phyloP scores from a whole-genome alignment of 2,888 invertebrate genomes.

The Labia minor region DNA sequence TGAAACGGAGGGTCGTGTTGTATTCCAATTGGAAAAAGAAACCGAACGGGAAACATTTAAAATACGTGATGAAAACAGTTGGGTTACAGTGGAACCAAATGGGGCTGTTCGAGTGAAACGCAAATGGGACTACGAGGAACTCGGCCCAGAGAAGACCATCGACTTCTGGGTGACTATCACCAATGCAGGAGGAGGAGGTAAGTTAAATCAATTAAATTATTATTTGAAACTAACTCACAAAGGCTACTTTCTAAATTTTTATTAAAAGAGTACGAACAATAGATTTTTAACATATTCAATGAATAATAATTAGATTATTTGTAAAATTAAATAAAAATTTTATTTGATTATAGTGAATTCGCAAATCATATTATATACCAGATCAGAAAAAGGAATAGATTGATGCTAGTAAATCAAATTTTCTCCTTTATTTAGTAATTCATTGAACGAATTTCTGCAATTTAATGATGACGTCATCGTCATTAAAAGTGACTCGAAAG shows the following conservation, averaged over 20 bases:
- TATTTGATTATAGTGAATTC: no score
- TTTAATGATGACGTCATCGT: no score
- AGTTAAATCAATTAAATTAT: conserved; percentile 27
- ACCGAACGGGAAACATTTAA: conserved; percentile 86
- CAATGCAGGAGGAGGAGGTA: conserved; percentile 78
- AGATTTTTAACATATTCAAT: no score
- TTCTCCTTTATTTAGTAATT: no score
- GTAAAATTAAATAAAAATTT: no score
- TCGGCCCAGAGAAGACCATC: conserved; percentile 88
- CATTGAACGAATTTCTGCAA: no score
- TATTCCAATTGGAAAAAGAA: conserved; percentile 83
- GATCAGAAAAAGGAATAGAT: no score
- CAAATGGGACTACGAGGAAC: conserved; percentile 94
- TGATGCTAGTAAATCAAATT: no score
- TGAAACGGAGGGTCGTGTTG: conserved; percentile 73
- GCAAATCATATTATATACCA: no score
- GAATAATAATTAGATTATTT: no score
- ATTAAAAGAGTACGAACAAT: background rate
- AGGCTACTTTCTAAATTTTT: background rate
- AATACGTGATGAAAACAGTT: conserved; percentile 84
- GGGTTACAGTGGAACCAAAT: conserved; percentile 86
- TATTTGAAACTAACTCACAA: no score
- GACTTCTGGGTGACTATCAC: conserved; percentile 94
- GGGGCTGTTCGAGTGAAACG: conserved; percentile 87
- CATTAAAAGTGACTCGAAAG: no score